Conservation (phyloP, 2,113 vertebrate genomes). For the Scopus umbretta region DNA sequence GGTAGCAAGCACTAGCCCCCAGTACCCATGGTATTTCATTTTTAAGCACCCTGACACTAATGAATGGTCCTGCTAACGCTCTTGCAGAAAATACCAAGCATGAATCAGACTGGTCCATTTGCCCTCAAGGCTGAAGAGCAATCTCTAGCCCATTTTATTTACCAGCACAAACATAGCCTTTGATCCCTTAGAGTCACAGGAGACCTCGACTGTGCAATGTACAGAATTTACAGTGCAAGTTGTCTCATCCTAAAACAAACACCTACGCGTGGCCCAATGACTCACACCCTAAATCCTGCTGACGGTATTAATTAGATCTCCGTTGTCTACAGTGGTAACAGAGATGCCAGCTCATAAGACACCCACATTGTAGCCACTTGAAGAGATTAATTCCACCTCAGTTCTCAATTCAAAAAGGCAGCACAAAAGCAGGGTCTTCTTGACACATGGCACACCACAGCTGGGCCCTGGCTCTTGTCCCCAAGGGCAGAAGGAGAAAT, state of each 20-base stretch:
- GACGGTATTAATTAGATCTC: background rate
- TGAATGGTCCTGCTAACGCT: background rate
- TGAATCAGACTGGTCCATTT: background rate
- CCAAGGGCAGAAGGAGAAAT: background rate
- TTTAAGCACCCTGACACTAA: background rate
- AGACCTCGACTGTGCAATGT: rapidly evolving
- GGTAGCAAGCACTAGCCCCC: background rate
- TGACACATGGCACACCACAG: rapidly evolving
- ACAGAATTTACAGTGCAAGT: background rate
- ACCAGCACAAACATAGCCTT: background rate
- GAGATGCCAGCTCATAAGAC: background rate
- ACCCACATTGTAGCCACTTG: background rate
- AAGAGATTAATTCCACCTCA: background rate
- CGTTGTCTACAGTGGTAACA: background rate
- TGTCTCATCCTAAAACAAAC: background rate
- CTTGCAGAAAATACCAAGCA: background rate
- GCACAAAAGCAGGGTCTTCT: background rate
- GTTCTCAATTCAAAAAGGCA: background rate
- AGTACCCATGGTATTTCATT: background rate
- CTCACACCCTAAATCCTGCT: background rate
- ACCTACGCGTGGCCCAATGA: background rate
- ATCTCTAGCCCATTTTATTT: background rate
- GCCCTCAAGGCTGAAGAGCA: background rate
- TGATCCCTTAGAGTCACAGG: background rate
- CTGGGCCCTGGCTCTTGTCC: background rate